Base-by-base conservation (phyloP, 37 sponge, comb jelly and placozoan genomes). In the Ianthella basta region DNA sequence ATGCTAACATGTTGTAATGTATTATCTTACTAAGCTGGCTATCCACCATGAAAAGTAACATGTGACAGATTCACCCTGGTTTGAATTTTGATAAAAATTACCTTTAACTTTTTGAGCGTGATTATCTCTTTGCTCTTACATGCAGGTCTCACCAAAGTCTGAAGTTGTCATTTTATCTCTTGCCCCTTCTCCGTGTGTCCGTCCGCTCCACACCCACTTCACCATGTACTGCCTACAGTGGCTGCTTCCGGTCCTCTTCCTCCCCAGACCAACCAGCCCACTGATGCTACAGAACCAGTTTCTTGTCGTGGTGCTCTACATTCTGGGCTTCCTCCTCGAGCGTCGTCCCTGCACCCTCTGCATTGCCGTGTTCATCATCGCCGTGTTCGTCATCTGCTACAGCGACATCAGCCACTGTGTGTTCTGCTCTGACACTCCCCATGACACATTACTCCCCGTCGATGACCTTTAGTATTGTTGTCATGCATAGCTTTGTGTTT, bases 161-260 rank as follows among this genome's bases (percentile, higher is more conserved):
- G 50, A 44, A 44, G 50, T 8, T 10, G 50, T 44, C 3, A 44
- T 44, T 44, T 44, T 3, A 44, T 10, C 6, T n/a, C n/a, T 44
- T 44, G 50, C 8, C 3, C 50, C 50, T 44, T 44, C 6, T 44
- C 50, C 8, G 50, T 44, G 50, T 44, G 50, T 44, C 50, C 8
- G 50, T 44, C 50, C 50, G 50, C 8, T 44, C 50, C 3, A 10
- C 50, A 8, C 8, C 8, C 50, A 44, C 50, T 44, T 3, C 6
- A 8, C 50, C 36, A 97, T 97, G 98, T 95, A 97, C 74, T 97
- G 98, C 55, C 81, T 97, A 38, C 98, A 97, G 63, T 97, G 98
- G 98, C 91, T 97, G 72, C 80, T 97, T 16, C 98, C 98, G 16
- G 86, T 97, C n/a, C 86, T 97, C 20, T 80, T 97, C 53, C 69